A percentile compares a stretch with the other conserved stretches of the same genome.
These are phyloP conservation scores for Apostichopus japonicus DNA, from an alignment of 35 echinoderm and acorn worm genomes.

Conservation along the genomic window DNA sequence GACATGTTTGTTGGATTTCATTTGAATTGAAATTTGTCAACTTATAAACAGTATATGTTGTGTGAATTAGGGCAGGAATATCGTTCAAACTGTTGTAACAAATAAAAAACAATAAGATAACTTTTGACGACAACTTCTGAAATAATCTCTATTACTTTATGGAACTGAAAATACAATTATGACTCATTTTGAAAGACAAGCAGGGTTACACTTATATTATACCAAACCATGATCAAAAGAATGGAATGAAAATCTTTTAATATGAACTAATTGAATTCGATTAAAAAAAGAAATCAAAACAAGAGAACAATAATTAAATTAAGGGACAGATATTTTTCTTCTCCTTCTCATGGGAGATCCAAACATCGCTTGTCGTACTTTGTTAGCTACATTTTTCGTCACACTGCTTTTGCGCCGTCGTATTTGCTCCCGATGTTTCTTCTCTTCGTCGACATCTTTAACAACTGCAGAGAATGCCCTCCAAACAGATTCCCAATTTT, in stretches of 20 bases:
- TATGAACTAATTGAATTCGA: too few relatives aligned
- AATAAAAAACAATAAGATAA: too few relatives aligned
- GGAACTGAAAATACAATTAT: neutral
- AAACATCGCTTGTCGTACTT: conserved; percentile 79
- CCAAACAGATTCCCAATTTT: conserved; percentile 33
- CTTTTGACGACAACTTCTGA: too few relatives aligned
- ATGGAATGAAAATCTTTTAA: neutral
- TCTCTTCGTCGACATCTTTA: conserved; percentile 49
- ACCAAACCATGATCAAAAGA: neutral
- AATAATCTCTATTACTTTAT: too few relatives aligned
- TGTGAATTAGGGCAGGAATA: too few relatives aligned
- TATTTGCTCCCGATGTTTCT: conserved; percentile 34
- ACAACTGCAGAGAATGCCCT: conserved; percentile 24
- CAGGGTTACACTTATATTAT: neutral
- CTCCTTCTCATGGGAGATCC: conserved; percentile 80
- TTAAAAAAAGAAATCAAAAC: neutral
- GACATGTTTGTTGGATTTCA: too few relatives aligned
- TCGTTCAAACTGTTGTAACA: too few relatives aligned
- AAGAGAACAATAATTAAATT: neutral
- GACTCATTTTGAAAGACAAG: neutral
- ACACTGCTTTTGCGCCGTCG: conserved; percentile 38
- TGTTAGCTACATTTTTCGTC: conserved; percentile 42
- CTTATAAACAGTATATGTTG: too few relatives aligned
- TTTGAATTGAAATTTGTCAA: too few relatives aligned
- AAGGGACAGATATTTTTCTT: conserved; percentile 82